Conservation (phyloP, 2,113 vertebrate genomes). For the Macquaria ambigua region DNA sequence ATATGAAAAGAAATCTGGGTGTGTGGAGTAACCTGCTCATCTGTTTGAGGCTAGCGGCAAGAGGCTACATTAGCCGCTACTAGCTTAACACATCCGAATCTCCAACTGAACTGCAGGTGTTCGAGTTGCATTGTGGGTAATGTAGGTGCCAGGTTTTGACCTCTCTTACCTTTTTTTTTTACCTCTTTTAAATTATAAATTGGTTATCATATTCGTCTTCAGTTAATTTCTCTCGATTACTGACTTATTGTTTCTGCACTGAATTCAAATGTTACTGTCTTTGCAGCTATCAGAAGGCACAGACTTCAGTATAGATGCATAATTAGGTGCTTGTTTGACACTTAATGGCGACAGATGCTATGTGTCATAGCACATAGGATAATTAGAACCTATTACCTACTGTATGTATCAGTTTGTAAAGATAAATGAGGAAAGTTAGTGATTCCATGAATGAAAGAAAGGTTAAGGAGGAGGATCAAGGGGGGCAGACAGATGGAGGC, state of each 20-base stretch:
- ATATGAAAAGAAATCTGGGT: background rate
- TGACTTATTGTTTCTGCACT: background rate
- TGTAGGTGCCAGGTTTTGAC: background rate
- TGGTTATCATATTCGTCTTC: background rate
- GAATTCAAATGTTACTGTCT: background rate
- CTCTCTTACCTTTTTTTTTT: no score
- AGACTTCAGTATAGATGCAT: background rate
- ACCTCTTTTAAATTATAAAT: background rate
- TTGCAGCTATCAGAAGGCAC: background rate
- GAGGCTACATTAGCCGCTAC: background rate
- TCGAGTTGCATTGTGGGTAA: background rate
- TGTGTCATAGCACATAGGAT: constrained; percentile 18
- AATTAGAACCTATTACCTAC: constrained; percentile 12
- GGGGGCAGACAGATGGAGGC: constrained; percentile 78
- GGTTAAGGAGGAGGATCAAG: constrained; percentile 39
- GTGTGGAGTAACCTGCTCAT: no score
- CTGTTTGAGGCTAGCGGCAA: background rate
- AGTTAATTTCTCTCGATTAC: background rate
- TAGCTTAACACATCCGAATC: background rate
- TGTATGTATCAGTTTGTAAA: constrained; percentile 28
- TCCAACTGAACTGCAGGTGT: background rate
- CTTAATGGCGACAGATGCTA: constrained; percentile 18
- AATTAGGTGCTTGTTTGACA: constrained; percentile 6
- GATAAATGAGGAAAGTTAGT: constrained; percentile 20
- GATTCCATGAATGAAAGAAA: constrained; percentile 17